Evolutionary conservation across 2,797 vertebrate species (phyloP).

Genomic region (Rousettus madagascariensis): DNA sequence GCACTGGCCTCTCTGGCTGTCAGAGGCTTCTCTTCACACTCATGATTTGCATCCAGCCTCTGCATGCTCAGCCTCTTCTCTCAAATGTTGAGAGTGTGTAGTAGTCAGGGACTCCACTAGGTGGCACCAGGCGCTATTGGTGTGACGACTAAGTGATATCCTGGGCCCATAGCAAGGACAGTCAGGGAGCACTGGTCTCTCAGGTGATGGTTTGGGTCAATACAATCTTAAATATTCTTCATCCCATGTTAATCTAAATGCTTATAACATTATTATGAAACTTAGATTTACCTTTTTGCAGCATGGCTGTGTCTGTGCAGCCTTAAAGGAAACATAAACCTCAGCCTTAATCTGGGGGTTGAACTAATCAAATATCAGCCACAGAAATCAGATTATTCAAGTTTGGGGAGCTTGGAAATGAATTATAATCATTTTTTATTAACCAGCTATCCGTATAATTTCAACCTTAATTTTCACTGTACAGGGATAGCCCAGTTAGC

Average conservation of each 20-base stretch:
- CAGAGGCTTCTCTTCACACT: background rate
- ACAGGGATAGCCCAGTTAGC: no score
- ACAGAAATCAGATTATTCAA: background rate
- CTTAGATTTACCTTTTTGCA: background rate
- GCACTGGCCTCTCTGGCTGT: background rate
- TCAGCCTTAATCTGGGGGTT: background rate
- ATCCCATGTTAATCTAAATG: background rate
- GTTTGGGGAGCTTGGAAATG: background rate
- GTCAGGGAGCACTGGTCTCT: background rate
- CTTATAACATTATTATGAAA: background rate
- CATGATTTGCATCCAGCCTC: background rate
- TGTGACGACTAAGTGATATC: rapidly evolving
- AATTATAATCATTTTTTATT: background rate
- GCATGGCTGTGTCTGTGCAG: background rate
- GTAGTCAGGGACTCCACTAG: constrained; percentile 47
- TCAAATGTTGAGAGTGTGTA: background rate
- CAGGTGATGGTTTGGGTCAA: background rate
- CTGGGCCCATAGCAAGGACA: background rate
- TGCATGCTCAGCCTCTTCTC: background rate
- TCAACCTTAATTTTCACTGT: background rate
- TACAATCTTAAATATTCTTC: background rate
- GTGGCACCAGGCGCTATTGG: constrained; percentile 62
- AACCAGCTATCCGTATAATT: background rate
- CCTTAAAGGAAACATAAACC: background rate
- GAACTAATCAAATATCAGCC: background rate